phyloP scores from a whole-genome alignment of 2,888 invertebrate species.

The Kryphioiulus occultus region DNA sequence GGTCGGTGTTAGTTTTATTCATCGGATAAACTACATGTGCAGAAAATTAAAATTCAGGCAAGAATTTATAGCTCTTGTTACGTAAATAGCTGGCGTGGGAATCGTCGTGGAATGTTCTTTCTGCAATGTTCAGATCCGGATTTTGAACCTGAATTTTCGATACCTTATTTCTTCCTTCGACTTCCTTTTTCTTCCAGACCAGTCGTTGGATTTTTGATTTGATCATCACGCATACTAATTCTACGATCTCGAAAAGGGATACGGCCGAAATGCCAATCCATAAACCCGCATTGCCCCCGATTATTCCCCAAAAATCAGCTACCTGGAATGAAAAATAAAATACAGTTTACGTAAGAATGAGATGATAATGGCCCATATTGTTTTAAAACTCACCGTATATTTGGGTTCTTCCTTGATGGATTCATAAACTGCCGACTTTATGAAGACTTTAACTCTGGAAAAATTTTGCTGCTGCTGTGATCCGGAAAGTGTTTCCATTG shows the following conservation, averaged over 20 bases:
- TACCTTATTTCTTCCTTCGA: background rate
- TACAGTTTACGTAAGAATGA: background rate
- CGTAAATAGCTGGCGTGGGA: background rate
- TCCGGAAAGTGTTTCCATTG: background rate
- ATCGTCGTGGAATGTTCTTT: background rate
- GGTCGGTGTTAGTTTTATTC: too few relatives aligned
- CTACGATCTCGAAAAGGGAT: slow-evolving; percentile 49
- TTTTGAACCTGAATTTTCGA: background rate
- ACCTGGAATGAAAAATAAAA: slow-evolving; percentile 11
- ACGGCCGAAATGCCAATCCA: slow-evolving; percentile 52
- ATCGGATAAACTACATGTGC: too few relatives aligned
- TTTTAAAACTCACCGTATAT: slow-evolving; percentile 41
- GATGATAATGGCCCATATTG: background rate
- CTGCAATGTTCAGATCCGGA: background rate
- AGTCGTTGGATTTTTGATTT: slow-evolving; percentile 37
- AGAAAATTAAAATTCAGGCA: background rate
- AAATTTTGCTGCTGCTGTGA: slow-evolving; percentile 41
- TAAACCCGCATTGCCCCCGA: slow-evolving; percentile 50
- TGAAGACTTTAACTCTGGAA: slow-evolving; percentile 48
- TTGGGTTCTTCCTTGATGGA: slow-evolving; percentile 51
- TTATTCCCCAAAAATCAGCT: slow-evolving; percentile 52
- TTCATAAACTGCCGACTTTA: slow-evolving; percentile 51
- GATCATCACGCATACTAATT: slow-evolving; percentile 37
- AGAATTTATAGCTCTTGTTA: slow-evolving; percentile 21
- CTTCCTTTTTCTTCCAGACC: background rate